Evolutionary conservation across 1,140 invertebrate species (phyloP).

Genomic region (Lethocerus indicus): DNA sequence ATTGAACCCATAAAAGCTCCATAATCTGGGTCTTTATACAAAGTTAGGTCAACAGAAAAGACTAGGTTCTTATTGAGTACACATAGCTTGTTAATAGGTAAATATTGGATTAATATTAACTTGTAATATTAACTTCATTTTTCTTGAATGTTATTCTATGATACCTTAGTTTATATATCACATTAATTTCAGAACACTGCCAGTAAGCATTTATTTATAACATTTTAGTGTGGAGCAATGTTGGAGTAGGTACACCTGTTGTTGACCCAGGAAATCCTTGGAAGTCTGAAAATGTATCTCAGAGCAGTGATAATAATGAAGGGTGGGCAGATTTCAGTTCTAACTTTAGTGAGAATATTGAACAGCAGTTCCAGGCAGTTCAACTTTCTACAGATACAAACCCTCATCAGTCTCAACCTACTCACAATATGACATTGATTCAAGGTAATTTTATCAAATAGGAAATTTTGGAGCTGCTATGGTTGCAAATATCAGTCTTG

Average conservation of each 20-base stretch:
- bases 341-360: slow-evolving; percentile 7
- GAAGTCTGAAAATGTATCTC: neutral
- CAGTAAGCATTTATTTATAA: neutral
- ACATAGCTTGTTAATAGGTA: no score
- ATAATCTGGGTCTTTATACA: no score
- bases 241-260: neutral
- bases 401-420: neutral
- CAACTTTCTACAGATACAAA: no score
- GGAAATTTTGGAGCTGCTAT: neutral
- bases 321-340: slow-evolving; percentile 14
- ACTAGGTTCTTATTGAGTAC: no score
- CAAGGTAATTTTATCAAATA: neutral
- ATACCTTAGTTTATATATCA: neutral
- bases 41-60: no score
- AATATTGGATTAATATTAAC: neutral
- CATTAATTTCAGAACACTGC: neutral
- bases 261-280: slow-evolving; percentile 11
- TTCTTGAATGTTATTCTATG: neutral
- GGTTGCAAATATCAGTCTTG: neutral
- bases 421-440: neutral
- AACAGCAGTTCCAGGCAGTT: neutral
- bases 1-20: no score
- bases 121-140: neutral
- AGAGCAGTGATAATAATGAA: slow-evolving; percentile 1
- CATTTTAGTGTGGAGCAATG: slow-evolving; percentile 6